Conservation (phyloP, 2,888 invertebrate genomes). For the Rhagonycha lutea region DNA sequence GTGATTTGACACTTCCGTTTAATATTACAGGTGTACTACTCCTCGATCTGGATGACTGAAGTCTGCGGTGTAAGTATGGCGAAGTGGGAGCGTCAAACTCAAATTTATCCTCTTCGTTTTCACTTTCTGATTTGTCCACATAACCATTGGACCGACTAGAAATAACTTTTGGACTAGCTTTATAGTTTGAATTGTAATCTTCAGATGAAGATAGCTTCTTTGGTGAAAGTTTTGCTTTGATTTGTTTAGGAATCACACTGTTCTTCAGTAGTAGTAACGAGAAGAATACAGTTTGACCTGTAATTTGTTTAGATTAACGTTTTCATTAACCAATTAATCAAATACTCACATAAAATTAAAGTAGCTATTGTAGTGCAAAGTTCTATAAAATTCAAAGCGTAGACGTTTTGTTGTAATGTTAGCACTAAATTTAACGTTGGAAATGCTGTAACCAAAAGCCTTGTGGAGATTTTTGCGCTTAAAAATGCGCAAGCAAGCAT, state of each 20-base stretch:
- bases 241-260: conserved; percentile 4
- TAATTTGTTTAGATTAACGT: conserved; percentile 8
- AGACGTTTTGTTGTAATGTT: conserved; percentile 42
- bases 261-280: conserved; percentile 11
- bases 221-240: not conserved
- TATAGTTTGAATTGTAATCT: not conserved
- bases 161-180: not conserved
- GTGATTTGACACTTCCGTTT: conserved; percentile 38
- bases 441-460: conserved; percentile 44
- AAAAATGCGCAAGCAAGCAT: conserved; percentile 53
- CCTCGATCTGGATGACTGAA: conserved; percentile 44
- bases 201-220: not conserved
- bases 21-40: conserved; percentile 48
- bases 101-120: conserved; percentile 23
- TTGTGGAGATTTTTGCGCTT: conserved; percentile 42
- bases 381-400: conserved; percentile 41
- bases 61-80: conserved; percentile 41
- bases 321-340: not conserved
- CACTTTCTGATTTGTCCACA: not conserved
- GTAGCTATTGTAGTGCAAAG: conserved; percentile 35
- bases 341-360: conserved; percentile 13
- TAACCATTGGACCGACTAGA: not conserved
- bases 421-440: conserved; percentile 49
- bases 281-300: conserved; percentile 36
- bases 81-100: conserved; percentile 44